Base-by-base conservation (phyloP, 2,888 invertebrate species). In the Thecophora atra region DNA sequence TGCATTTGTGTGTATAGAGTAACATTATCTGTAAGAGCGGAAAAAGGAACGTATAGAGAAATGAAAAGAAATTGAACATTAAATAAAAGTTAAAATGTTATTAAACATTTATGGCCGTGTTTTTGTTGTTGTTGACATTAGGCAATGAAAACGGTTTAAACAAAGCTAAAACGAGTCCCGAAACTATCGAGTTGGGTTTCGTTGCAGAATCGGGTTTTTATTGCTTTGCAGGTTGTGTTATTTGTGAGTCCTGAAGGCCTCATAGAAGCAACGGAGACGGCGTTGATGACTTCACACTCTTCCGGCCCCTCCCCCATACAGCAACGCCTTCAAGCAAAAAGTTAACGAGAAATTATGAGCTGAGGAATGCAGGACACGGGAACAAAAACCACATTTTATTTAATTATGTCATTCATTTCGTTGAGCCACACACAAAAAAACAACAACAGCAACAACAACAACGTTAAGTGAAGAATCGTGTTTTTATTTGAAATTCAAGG, bases 291-390 rank as follows among this genome's bases (percentile, higher is more conserved):
- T 54, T 51, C 15, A 19, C 30, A 72, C 69, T 56, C 64, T 37
- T 58, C 54, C 72, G 66, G 37, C 69, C 54, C 42, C 56, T 66
- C 63, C 72, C 56, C 30, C 58, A 58, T 54, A n/a, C 62, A 21
- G 67, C 73, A 60, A 63, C 37, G 28, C 71, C 47, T 56, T 47
- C 21, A 62, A 65, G 74, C 73, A 75, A 73, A 76, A 75, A 74
- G 75, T 77, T 77, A 77, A 76, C 75, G 75, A 77, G 75, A 77
- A 77, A 74, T 77, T 76, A 77, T 77, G 72, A 56, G 60, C 24
- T 21, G 24, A 6, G 54, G 51, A 21, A 44, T 60, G 60, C 74
- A 74, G 72, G 28, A 72, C 44, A 54, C 60, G 71, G 71, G 60
- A 69, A 70, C 37, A 66, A n/a, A 66, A 2, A 51, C 21, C 26